Base-by-base conservation (phyloP, 2,113 vertebrate species). In the Nymphicus hollandicus region DNA sequence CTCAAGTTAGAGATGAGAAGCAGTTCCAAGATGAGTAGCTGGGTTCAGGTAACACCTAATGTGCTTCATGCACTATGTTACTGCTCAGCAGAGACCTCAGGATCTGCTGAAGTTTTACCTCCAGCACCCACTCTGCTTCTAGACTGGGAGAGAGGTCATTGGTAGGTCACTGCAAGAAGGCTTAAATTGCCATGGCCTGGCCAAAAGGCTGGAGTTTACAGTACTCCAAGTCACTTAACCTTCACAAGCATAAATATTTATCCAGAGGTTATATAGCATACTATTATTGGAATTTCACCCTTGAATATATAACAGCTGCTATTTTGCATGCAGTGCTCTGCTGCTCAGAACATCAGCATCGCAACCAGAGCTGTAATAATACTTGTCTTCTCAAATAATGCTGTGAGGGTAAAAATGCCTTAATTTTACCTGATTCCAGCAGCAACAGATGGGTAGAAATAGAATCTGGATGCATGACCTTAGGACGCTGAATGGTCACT, bases 201-300 rank as follows among this genome's bases (percentile, higher is more conserved):
- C 77, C 87, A 50, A 55, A 95, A 93, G 65, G 41, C 74, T 95
- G 65, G 39, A 86, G 79, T 87, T 95, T 90, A 70, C 44, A 89
- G 91, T 68, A 61, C 37, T 90, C 66, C 55, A 74, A 93, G 79
- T 95, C 92, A 63, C 64, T 96, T 93, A 96, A 90, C 91, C 73
- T 96, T 91, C 91, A 83, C 86, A 89, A 93, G 81, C 85, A 74
- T 89, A 97, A 97, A 97, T 97, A 96, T 97, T 97, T 97, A 96
- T 69, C 41, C 47, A 89, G 85, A 88, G 89, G 96, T 96, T 93
- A 91, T 91, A 94, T 94, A 93, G 92, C 91, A 31, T 93, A 84
- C 94, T 94, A 49, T 90, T 93, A 94, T 60, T 95, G 95, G 96
- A 97, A 97, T 97, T 95, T 96, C 96, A 96, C 16, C 89, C 92